phyloP scores from a whole-genome alignment of 2,113 vertebrate species.

The Rhinoptilus africanus region DNA sequence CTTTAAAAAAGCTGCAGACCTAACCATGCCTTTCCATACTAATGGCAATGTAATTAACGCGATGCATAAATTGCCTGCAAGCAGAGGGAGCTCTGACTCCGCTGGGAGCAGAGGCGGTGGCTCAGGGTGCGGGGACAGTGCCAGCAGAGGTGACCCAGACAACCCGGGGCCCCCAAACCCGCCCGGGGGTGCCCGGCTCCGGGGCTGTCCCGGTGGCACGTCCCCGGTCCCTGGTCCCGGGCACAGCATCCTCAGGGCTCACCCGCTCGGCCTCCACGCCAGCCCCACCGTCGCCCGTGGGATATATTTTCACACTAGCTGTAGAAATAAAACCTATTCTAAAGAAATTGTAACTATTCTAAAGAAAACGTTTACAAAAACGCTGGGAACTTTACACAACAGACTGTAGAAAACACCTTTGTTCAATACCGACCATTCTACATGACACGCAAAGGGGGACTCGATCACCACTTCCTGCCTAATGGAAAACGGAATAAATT shows the following conservation, averaged over 20 bases:
- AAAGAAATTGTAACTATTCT: background rate
- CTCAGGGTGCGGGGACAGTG: background rate
- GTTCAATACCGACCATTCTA: fast-evolving
- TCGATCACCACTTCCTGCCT: background rate
- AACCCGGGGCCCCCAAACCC: fast-evolving
- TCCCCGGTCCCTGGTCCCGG: background rate
- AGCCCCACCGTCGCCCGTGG: fast-evolving
- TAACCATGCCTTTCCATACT: background rate
- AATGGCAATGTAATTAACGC: fast-evolving
- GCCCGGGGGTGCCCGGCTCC: fast-evolving
- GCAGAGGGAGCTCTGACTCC: constrained; percentile 50
- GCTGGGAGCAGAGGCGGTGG: background rate
- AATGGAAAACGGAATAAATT: background rate
- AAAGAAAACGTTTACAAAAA: background rate
- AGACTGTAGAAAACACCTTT: background rate
- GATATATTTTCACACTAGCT: fast-evolving
- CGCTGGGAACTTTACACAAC: fast-evolving
- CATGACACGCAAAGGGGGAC: background rate
- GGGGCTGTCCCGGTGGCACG: background rate
- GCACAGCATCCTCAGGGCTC: fast-evolving
- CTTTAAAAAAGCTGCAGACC: background rate
- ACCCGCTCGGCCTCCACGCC: fast-evolving
- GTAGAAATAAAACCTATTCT: background rate
- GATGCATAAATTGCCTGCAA: background rate
- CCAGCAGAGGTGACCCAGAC: fast-evolving